phyloP scores from a whole-genome alignment of 1,140 invertebrate species.

The Propsilocerus akamusi region DNA sequence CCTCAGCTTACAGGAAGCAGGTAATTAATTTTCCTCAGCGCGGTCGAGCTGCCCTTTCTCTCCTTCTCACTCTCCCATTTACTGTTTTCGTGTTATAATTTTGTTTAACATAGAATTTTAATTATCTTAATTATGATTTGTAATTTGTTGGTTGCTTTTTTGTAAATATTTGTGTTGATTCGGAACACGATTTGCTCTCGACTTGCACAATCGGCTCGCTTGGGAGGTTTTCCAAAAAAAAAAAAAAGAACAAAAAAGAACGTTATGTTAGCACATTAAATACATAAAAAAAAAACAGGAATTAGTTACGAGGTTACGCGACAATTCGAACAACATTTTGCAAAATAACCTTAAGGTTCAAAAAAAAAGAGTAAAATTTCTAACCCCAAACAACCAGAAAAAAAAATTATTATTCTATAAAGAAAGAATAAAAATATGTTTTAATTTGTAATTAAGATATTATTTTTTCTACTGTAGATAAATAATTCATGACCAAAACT shows the following conservation, averaged over 20 bases:
- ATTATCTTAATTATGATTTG: conserved; percentile 2
- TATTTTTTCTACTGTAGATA: no score
- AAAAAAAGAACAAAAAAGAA: neutral
- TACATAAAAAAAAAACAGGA: neutral
- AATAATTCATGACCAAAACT: no score
- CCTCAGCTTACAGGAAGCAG: conserved; percentile 1
- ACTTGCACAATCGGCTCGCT: neutral
- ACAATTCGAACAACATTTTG: no score
- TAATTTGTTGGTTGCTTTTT: conserved; percentile 3
- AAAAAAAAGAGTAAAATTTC: no score
- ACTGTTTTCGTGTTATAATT: neutral
- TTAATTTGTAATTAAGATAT: no score
- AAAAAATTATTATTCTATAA: no score
- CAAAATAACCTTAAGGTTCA: no score
- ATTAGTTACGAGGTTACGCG: no score
- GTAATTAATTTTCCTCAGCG: conserved; percentile 4
- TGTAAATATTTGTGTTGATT: neutral
- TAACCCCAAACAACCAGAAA: no score
- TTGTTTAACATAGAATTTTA: conserved; percentile 1
- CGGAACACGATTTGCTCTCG: neutral
- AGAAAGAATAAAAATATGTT: no score
- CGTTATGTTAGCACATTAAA: no score
- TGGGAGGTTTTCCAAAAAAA: neutral
- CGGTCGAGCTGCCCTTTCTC: no score
- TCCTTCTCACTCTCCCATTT: neutral